phyloP scores from a whole-genome alignment of 2,113 vertebrate genomes.

The Gavia stellata region DNA sequence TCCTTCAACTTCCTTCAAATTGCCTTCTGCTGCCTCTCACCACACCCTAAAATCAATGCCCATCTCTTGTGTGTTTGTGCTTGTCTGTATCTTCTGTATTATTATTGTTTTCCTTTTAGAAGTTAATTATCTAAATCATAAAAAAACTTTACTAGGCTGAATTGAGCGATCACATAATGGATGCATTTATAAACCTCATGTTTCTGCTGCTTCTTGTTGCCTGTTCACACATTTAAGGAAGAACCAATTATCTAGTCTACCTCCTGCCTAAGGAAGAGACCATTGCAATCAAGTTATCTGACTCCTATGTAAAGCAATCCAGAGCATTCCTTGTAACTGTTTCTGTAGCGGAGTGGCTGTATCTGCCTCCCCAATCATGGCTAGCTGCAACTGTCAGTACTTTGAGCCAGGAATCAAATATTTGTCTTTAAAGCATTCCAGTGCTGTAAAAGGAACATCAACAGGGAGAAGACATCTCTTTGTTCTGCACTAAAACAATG shows the following conservation, averaged over 20 bases:
- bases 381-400: not conserved
- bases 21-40: not conserved
- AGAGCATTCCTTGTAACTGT: not conserved
- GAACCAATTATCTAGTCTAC: not conserved
- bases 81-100: not conserved
- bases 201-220: not conserved
- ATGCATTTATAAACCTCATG: not conserved
- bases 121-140: not conserved
- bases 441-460: not conserved
- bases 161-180: not conserved
- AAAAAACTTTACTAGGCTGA: not conserved
- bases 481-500: not conserved
- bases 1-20: not conserved
- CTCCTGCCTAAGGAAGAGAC: not conserved
- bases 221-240: not conserved
- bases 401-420: not conserved
- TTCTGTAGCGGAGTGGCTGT: not conserved
- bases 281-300: not conserved
- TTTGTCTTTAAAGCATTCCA: not conserved
- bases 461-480: not conserved
- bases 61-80: not conserved
- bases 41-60: not conserved
- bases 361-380: not conserved
- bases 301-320: not conserved
- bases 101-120: not conserved